Conservation (phyloP, 2,888 invertebrate species). For the Metellina segmentata region DNA sequence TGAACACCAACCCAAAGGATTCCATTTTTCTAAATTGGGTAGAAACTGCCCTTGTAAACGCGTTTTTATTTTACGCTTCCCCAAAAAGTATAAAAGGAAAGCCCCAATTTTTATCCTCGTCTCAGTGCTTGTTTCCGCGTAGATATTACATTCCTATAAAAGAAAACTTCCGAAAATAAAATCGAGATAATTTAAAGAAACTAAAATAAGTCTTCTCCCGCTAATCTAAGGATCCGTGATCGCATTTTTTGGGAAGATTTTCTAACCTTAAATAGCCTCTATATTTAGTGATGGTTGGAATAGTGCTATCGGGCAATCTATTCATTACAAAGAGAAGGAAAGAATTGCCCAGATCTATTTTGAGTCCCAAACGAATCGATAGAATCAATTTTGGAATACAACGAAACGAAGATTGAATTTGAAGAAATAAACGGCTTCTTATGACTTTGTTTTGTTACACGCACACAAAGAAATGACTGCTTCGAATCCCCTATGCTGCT, state of each 20-base stretch:
- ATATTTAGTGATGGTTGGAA: neutral
- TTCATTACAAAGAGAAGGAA: slow-evolving; percentile 13
- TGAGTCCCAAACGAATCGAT: slow-evolving; percentile 21
- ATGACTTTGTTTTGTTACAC: slow-evolving; percentile 11
- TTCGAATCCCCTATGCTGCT: neutral
- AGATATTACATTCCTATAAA: neutral
- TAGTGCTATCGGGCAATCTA: slow-evolving; percentile 18
- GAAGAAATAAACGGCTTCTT: slow-evolving; percentile 37
- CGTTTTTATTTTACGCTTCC: neutral
- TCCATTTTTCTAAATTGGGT: neutral
- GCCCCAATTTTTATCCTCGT: neutral
- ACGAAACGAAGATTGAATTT: neutral
- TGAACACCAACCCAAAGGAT: neutral
- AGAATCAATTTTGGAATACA: slow-evolving; percentile 30
- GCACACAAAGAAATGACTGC: slow-evolving; percentile 7
- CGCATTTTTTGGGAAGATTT: slow-evolving; percentile 12
- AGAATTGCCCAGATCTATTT: neutral
- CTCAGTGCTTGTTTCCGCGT: neutral
- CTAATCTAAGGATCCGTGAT: neutral
- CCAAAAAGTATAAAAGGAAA: neutral
- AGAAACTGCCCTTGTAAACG: neutral
- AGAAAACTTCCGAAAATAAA: slow-evolving; percentile 26
- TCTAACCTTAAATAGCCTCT: slow-evolving; percentile 6
- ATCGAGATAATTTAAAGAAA: slow-evolving; percentile 19
- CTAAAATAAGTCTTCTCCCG: slow-evolving; percentile 29